A percentile compares a stretch with the other conserved stretches of the same genome.
Evolutionary conservation across 2,888 invertebrate species (phyloP).

Genomic region (Villa cingulata): DNA sequence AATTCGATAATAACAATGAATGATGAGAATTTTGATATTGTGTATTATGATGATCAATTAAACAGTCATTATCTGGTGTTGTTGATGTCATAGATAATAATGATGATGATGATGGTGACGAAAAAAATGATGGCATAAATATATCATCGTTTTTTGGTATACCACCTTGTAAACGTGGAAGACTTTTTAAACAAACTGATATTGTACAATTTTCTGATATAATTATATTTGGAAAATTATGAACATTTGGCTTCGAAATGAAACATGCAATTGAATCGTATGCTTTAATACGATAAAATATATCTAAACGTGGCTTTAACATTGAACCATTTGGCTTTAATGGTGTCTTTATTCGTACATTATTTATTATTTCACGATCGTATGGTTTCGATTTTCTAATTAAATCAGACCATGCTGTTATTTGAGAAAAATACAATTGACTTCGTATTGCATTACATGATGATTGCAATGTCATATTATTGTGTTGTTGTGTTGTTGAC

Average conservation of each 20-base stretch:
- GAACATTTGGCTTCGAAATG: conserved; percentile 32
- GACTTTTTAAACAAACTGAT: conserved; percentile 46
- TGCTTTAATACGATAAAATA: conserved; percentile 33
- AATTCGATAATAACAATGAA: not conserved
- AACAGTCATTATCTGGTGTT: not conserved
- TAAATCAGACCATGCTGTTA: conserved; percentile 70
- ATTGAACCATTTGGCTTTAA: conserved; percentile 6
- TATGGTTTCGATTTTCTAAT: conserved; percentile 25
- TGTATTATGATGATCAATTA: not conserved
- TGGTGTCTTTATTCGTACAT: conserved; percentile 33
- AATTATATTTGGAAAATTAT: conserved; percentile 35
- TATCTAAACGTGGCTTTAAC: conserved; percentile 31
- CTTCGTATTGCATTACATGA: conserved; percentile 86
- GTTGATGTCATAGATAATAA: not conserved
- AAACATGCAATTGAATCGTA: conserved; percentile 30
- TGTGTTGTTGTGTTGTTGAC: too few relatives aligned
- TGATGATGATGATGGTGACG: not conserved
- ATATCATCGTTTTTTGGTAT: conserved; percentile 42
- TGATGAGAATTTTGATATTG: not conserved
- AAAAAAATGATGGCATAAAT: not conserved
- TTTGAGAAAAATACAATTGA: conserved; percentile 91
- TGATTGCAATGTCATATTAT: conserved; percentile 50
- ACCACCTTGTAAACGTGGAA: conserved; percentile 59
- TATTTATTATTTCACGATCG: conserved; percentile 32
- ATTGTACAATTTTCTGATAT: conserved; percentile 31